Evolutionary conservation across 2,797 vertebrate genomes (phyloP).

Genomic region (Numenius phaeopus): DNA sequence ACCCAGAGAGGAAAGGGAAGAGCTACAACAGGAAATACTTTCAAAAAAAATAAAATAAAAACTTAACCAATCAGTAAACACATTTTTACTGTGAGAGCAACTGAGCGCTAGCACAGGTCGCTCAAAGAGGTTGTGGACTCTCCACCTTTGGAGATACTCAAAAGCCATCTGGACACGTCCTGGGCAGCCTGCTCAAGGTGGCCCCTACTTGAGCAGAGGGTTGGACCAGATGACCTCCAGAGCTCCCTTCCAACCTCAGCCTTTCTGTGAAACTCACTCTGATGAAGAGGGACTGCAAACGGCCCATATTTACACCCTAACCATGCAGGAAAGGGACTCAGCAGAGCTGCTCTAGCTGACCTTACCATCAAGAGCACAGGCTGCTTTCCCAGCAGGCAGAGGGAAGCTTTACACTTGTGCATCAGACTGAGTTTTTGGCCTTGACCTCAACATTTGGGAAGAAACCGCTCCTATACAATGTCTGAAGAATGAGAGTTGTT

Average conservation of each 20-base stretch:
- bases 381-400: neutral
- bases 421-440: neutral
- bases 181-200: fast-evolving
- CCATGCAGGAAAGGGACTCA: neutral
- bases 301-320: neutral
- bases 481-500: neutral
- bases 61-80: neutral
- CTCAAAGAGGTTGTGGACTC: neutral
- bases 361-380: neutral
- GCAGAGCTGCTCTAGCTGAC: neutral
- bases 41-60: neutral
- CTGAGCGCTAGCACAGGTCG: neutral
- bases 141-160: neutral
- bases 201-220: neutral
- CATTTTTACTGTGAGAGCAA: neutral
- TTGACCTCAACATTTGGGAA: neutral
- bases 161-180: fast-evolving
- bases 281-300: neutral
- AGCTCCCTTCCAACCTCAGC: neutral
- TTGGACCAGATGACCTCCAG: neutral
- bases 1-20: neutral
- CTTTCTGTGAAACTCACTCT: neutral
- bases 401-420: neutral
- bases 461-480: fast-evolving
- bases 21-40: neutral